Base-by-base conservation (phyloP, 2,113 vertebrate genomes). In the Nipponia nippon region DNA sequence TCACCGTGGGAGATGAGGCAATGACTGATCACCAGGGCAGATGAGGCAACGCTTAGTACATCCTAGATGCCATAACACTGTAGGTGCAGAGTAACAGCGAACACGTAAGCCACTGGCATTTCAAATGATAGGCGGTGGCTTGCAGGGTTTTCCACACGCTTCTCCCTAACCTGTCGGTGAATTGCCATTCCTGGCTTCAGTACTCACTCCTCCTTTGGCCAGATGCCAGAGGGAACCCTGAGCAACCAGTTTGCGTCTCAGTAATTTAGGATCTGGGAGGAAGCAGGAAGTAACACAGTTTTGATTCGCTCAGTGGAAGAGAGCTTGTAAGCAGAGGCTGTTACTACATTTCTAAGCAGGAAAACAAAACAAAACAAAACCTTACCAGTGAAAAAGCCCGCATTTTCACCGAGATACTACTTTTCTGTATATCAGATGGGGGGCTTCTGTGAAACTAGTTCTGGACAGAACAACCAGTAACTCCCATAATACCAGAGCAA, bases 191-290 rank as follows among this genome's bases (percentile, higher is more conserved):
- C 55, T 10, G 32, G 21, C n/a, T 58, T 30, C 70, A 56, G n/a
- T 50, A 90, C 81, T 95, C 84, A 81, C 81, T 92, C 61, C 77
- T 96, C 95, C 87, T 92, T 92, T 75, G 75, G 58, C 70, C 63
- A 83, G 83, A 53, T 88, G 84, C 84, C 87, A 83, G 32, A 83
- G 47, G 26, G 55, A 38, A 38, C 38, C 9, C 8, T 12, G 12
- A 93, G 72, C 55, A 82, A 89, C 61, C 23, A 47, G 47, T 66
- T 83, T 91, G 58, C 58, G 66, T 87, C 90, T 95, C 50, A 58
- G 4, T 53, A 69, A 62, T 56, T 56, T 52, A 40, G 42, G 30
- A 71, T 76, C 47, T 84, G 40, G 6, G 23, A 72, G 61, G 67
- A 93, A 83, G 36, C 58, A 92, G 53, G n/a, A 91, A 76, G 69